Base-by-base conservation (phyloP, 2,797 vertebrate genomes). In the Siniperca scherzeri region DNA sequence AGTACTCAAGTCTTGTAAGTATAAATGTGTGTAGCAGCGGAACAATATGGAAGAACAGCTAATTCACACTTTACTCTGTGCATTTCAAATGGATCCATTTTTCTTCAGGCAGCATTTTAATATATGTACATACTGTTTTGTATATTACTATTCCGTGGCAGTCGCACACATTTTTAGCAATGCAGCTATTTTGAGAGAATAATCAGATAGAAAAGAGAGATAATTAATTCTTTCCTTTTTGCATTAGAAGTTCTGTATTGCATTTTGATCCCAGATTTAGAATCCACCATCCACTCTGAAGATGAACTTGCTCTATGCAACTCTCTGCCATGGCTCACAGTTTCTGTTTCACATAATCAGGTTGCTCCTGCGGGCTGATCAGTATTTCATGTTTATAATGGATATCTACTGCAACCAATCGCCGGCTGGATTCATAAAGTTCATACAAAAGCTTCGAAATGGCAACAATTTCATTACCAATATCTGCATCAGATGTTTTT, bases 291-390 rank as follows among this genome's bases (percentile, higher is more conserved):
- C 19, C 40, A 59, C 7, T 30, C 14, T 55, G 21, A 57, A 71
- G 61, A 77, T 44, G 40, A 59, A 74, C 38, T 46, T 1, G 0
- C 10, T 40, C 68, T 73, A 1, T 50, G 57, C 14, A 33, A 27
- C 64, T 12, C 42, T 48, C 67, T 42, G 7, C 62, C 38, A 1
- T 12, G 46, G 61, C 73, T 74, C 78, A 36, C 55, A 42, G 57
- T 74, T 38, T 70, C 75, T 22, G 60, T 74, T 74, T 74, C 74
- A 68, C 48, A 70, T 30, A 52, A 81, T 69, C 84, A 30, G 53
- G 78, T 78, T 38, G 66, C 76, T 77, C 73, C 78, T 4, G 68
- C 53, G 30, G 64, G 57, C 83, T 82, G 64, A 86, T 88, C 53
- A 1, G 59, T 71, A 86, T 84, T 73, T 88, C 59, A 14, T 62